Evolutionary conservation across 2,797 vertebrate genomes (phyloP).

Genomic region (Oreochromis mossambicus): DNA sequence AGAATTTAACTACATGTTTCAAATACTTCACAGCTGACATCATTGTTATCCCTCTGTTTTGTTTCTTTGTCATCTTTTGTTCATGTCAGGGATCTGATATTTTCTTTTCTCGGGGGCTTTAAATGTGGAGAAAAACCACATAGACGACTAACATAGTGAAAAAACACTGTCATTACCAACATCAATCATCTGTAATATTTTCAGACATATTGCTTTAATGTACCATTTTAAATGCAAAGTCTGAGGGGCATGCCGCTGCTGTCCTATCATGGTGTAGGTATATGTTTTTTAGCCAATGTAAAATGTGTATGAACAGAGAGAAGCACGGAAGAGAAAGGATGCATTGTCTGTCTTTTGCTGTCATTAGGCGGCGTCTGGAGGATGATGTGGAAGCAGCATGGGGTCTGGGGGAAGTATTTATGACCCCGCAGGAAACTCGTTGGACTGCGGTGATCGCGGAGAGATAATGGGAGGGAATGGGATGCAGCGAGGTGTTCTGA

Average conservation of each 20-base stretch:
- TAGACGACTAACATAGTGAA: constrained; percentile 68
- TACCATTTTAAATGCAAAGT: constrained; percentile 79
- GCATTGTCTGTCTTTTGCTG: constrained; percentile 84
- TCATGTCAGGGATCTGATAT: neutral
- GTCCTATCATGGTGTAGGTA: constrained; percentile 53
- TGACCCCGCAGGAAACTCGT: constrained; percentile 92
- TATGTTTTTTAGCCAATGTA: constrained; percentile 59
- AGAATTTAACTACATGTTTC: constrained; percentile 37
- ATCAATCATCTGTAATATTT: constrained; percentile 72
- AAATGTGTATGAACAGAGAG: constrained; percentile 65
- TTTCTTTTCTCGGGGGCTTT: constrained; percentile 48
- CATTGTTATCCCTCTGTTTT: neutral
- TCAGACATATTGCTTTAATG: constrained; percentile 77
- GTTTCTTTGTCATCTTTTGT: neutral
- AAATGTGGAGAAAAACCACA: constrained; percentile 62
- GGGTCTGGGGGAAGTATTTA: constrained; percentile 92
- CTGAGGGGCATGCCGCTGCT: constrained; percentile 38
- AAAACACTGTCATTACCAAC: constrained; percentile 71
- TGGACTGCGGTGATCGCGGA: constrained; percentile 88
- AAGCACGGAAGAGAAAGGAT: constrained; percentile 69
- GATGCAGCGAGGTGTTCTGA: constrained; percentile 94
- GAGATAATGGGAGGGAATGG: constrained; percentile 97
- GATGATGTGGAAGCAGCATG: constrained; percentile 95
- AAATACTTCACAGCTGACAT: constrained; percentile 12
- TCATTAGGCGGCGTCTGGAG: constrained; percentile 87